Conservation (phyloP, 1,140 invertebrate species). For the Copidosoma floridanum region DNA sequence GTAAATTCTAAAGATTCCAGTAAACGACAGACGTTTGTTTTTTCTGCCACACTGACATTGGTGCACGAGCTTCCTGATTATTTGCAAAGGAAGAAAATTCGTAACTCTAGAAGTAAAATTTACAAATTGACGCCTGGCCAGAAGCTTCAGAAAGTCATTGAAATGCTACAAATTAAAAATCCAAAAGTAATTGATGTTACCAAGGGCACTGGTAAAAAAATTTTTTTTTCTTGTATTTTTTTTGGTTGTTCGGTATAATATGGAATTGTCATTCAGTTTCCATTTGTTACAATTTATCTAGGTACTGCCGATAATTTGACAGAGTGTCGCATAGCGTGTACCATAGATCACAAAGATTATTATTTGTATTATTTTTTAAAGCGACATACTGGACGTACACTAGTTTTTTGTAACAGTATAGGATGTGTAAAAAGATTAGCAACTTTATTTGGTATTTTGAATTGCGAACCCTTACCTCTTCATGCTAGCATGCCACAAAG, state of each 20-base stretch:
- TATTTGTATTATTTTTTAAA: slow-evolving; percentile 92
- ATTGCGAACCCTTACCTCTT: slow-evolving; percentile 77
- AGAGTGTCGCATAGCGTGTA: slow-evolving; percentile 77
- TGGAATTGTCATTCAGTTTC: slow-evolving; percentile 34
- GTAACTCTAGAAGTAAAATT: slow-evolving; percentile 57
- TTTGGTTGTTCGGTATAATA: slow-evolving; percentile 4
- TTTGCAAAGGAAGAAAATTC: slow-evolving; percentile 66
- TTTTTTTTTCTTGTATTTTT: slow-evolving; percentile 28
- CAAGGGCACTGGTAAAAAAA: slow-evolving; percentile 59
- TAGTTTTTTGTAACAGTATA: slow-evolving; percentile 98
- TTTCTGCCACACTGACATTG: slow-evolving; percentile 95
- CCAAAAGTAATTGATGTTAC: slow-evolving; percentile 95
- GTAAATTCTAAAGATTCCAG: slow-evolving; percentile 71
- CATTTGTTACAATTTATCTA: slow-evolving; percentile 35
- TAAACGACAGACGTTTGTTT: slow-evolving; percentile 89
- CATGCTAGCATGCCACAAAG: slow-evolving; percentile 96
- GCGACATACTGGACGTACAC: slow-evolving; percentile 80
- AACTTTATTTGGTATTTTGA: slow-evolving; percentile 77
- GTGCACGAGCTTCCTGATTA: slow-evolving; percentile 81
- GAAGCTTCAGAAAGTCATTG: slow-evolving; percentile 71
- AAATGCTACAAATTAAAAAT: slow-evolving; percentile 78
- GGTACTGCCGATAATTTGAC: slow-evolving; percentile 80
- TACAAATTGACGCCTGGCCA: slow-evolving; percentile 67
- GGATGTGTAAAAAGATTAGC: slow-evolving; percentile 85
- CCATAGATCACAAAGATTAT: slow-evolving; percentile 83